Base-by-base conservation (phyloP, 2,888 invertebrate genomes). In the Tinea trinotella region DNA sequence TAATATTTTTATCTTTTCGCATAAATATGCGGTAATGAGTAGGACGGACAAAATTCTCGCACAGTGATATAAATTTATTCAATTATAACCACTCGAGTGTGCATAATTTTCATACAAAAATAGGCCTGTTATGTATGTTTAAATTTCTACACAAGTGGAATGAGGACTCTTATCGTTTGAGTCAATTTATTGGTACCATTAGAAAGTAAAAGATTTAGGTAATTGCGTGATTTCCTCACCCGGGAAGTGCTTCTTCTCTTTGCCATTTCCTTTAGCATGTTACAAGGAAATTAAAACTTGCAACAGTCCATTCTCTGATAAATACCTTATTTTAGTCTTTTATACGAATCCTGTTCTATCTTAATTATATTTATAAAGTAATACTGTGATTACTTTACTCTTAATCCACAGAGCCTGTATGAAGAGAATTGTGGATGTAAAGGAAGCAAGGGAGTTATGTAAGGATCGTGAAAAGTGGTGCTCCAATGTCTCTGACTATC, bases 1-100 rank as follows among this genome's bases (percentile, higher is more conserved):
- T 82, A 83, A 84, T 83, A 85, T 84, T 85, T 84, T 85, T 85
- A 85, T 85, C 84, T 84, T 68, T 64, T 71, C 76, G 72, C 83
- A 84, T 84, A 85, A 85, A 85, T 84, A 84, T 80, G 59, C 73
- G 62, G 77, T 84, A 85, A 85, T 84, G 85, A 85, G 84, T 63
- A 68, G 60, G 67, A 77, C 73, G 60, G 67, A 77, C 73, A 74
- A 24, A 76, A 82, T 82, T 83, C 79, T 81, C 82, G 70, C 65
- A 65, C 70, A 67, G 64, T 69, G 71, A 74, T 74, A 74, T 60
- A 80, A 82, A 84, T 84, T 82, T 80, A 83, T 84, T 79, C 79
- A 77, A 83, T 78, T 78, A 74, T 69, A 69, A 64, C 64, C 76
- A 66, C 65, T 80, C 77, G 79, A 82, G 82, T 81, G 83, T 82